These are phyloP conservation scores for Metridium senile DNA, from an alignment of 92 coral and sea anemone species.

Conservation along the genomic window DNA sequence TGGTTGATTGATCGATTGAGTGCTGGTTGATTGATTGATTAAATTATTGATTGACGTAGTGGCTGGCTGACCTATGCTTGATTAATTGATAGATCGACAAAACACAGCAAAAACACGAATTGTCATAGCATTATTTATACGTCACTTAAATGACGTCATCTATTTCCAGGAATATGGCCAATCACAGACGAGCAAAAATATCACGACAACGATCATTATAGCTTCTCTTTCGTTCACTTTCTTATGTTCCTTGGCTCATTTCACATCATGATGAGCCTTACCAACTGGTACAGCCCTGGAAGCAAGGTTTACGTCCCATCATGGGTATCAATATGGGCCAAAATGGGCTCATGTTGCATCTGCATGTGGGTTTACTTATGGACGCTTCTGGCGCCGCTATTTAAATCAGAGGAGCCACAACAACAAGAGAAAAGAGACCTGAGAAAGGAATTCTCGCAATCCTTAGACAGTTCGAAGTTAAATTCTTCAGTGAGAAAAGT, in stretches of 20 bases:
- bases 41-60: too few relatives aligned
- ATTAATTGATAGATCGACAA: too few relatives aligned
- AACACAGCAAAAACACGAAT: too few relatives aligned
- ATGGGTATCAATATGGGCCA: slow-evolving; percentile 84
- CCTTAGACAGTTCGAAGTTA: not conserved
- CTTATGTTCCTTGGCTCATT: slow-evolving; percentile 66
- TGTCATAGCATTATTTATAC: too few relatives aligned
- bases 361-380: slow-evolving; percentile 82
- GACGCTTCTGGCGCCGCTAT: slow-evolving; percentile 69
- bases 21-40: too few relatives aligned
- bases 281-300: slow-evolving; percentile 85
- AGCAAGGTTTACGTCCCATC: slow-evolving; percentile 53
- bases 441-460: not conserved
- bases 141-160: not conserved
- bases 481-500: not conserved
- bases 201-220: slow-evolving; percentile 30
- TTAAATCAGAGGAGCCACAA: slow-evolving; percentile 18
- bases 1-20: too few relatives aligned
- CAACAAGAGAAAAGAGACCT: not conserved
- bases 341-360: slow-evolving; percentile 79
- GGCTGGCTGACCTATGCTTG: too few relatives aligned
- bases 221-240: slow-evolving; percentile 71
- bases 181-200: not conserved
- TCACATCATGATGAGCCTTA: slow-evolving; percentile 75
- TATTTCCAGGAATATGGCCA: slow-evolving; percentile 18